Percentiles rank a stretch among this genome's conserved stretches.
phyloP scores from a whole-genome alignment of 2,888 invertebrate genomes.

The Odontocerum albicorne region DNA sequence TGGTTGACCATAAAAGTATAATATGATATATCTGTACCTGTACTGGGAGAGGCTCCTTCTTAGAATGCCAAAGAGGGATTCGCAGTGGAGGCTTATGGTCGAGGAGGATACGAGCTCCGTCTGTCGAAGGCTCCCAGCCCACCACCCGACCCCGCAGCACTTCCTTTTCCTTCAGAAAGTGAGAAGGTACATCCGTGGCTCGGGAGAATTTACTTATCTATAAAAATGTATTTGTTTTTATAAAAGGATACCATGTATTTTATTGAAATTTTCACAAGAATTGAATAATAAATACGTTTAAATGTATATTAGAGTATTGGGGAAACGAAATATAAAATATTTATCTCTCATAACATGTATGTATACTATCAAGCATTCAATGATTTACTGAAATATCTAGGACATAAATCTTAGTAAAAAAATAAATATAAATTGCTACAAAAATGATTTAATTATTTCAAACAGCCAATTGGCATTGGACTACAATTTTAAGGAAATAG shows the following conservation, averaged over 20 bases:
- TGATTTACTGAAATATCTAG: not conserved
- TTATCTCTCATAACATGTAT: no score
- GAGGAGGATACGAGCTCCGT: slow-evolving; percentile 51
- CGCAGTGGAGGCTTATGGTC: slow-evolving; percentile 60
- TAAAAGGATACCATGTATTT: not conserved
- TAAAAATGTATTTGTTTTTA: slow-evolving; percentile 28
- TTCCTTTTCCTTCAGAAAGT: slow-evolving; percentile 57
- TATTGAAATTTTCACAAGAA: slow-evolving; percentile 4
- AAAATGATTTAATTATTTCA: not conserved
- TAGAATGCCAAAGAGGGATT: slow-evolving; percentile 56
- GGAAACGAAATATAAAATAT: no score
- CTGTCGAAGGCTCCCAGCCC: slow-evolving; percentile 56
- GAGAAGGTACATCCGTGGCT: slow-evolving; percentile 59
- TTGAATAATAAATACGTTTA: slow-evolving; percentile 13
- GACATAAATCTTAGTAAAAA: not conserved
- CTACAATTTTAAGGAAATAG: slow-evolving; percentile 3
- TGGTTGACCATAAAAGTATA: no score
- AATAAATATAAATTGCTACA: not conserved
- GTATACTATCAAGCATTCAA: no score
- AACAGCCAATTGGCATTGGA: slow-evolving; percentile 17
- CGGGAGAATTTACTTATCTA: slow-evolving; percentile 65
- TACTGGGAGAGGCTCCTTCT: slow-evolving; percentile 55
- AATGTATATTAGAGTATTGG: no score
- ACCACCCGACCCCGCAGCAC: slow-evolving; percentile 54
- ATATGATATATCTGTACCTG: slow-evolving; percentile 46